Evolutionary conservation across 2,797 vertebrate genomes (phyloP).

Genomic region (Discoglossus pictus): DNA sequence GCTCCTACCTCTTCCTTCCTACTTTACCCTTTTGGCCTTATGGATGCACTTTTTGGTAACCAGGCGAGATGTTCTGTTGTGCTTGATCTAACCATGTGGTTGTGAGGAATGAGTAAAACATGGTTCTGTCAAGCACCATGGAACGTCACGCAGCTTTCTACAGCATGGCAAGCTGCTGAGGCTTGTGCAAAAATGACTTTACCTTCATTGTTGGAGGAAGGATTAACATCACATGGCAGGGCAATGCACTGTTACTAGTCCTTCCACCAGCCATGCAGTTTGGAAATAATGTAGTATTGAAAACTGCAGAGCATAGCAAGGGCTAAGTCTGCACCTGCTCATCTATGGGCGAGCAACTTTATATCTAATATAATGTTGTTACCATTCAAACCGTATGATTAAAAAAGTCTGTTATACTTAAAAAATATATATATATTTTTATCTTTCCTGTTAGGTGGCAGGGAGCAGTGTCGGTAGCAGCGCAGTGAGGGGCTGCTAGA

Average conservation of each 20-base stretch:
- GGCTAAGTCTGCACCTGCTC: too few relatives aligned
- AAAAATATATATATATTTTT: too few relatives aligned
- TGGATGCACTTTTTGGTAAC: conserved; percentile 87
- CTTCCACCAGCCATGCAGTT: conserved; percentile 28
- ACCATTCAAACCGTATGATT: not conserved
- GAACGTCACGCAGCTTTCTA: conserved; percentile 96
- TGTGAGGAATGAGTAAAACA: conserved; percentile 98
- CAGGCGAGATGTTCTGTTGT: conserved; percentile 99
- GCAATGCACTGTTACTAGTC: not conserved
- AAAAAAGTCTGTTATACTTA: too few relatives aligned
- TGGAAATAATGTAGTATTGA: conserved; percentile 8
- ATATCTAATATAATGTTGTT: too few relatives aligned
- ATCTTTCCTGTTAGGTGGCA: too few relatives aligned
- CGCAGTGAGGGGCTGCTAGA: too few relatives aligned
- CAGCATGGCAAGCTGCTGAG: conserved; percentile 92
- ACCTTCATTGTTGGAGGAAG: conserved; percentile 20
- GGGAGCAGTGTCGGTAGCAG: too few relatives aligned
- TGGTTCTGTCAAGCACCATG: conserved; percentile 99
- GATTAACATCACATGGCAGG: not conserved
- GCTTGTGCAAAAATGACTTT: conserved; percentile 69
- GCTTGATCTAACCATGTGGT: conserved; percentile 99
- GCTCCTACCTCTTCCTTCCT: conserved; percentile 62
- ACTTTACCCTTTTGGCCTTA: conserved; percentile 78
- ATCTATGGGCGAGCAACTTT: not conserved
- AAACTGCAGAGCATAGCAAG: not conserved